Conservation (phyloP, 2,113 vertebrate genomes). For the Oryzias melastigma region DNA sequence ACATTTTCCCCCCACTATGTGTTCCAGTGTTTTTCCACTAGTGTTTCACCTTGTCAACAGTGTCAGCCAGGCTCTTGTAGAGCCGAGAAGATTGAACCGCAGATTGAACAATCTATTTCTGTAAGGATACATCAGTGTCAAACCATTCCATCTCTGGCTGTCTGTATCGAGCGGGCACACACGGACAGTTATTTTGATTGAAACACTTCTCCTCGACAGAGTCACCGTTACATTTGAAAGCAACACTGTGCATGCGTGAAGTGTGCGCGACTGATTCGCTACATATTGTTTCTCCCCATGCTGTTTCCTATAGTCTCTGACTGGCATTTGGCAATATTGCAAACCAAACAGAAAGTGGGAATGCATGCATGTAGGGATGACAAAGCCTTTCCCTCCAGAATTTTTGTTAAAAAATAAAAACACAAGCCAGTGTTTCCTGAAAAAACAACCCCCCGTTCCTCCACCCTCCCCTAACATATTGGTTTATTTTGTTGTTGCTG, state of each 20-base stretch:
- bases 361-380: background rate
- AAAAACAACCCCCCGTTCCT: constrained; percentile 7
- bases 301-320: constrained; percentile 20
- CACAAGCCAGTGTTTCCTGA: constrained; percentile 1
- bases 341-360: background rate
- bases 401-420: constrained; percentile 16
- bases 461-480: constrained; percentile 5
- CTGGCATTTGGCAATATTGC: constrained; percentile 32
- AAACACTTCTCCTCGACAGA: constrained; percentile 58
- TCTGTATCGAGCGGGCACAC: constrained; percentile 49
- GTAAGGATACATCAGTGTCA: constrained; percentile 74
- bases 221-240: constrained; percentile 37
- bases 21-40: constrained; percentile 31
- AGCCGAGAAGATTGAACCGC: constrained; percentile 66
- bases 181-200: constrained; percentile 61
- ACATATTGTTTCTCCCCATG: constrained; percentile 26
- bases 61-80: constrained; percentile 55
- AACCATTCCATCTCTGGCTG: constrained; percentile 61
- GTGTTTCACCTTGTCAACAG: constrained; percentile 68
- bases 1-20: constrained; percentile 9
- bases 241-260: constrained; percentile 12
- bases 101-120: constrained; percentile 77
- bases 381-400: constrained; percentile 3
- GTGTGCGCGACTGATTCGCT: constrained; percentile 1
- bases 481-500: constrained; percentile 13